Evolutionary conservation across 2,113 vertebrate species (phyloP), one percentile per base, ranked within the genome.

Genomic region (Rhizomys pruinosus): DNA sequence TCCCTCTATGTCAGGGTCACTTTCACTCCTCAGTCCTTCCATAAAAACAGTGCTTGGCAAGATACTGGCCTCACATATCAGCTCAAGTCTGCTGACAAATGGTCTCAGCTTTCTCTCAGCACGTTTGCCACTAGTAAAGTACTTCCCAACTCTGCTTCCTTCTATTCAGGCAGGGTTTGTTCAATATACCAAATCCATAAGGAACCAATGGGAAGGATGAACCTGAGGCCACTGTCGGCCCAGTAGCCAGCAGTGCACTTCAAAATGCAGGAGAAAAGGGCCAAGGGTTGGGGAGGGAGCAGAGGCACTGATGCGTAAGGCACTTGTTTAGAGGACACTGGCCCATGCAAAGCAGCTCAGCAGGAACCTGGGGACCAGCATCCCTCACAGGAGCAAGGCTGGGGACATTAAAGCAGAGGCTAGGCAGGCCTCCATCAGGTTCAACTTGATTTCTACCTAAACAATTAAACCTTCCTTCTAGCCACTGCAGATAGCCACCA

Each of bases 171-270:
- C 39, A 44, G 6, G 11, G 32, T 15, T 52, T 86, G 37, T 29
- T 23, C 19, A 1, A 22, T 5, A 23, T 0, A 3, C 6, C 39
- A 37, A 3, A 0, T 7, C 52, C 6, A 2, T 3, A 6, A 1
- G 1, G 34, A 27, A 34, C 3, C 15, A 42, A 69, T 3, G 12
- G 37, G 44, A 17, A 80, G 37, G 55, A 39, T 47, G 7, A 34
- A 9, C 59, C 5, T 0, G 15, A 2, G 66, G 66, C 39, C 57
- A 5, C 22, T 37, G 27, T 17, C 10, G 0, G 66, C 39, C 61
- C 7, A 1, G 42, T 0, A 39, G n/a, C 39, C 77, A 19, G 71
- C 22, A 66, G 57, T 25, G 29, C 52, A 6, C 34, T 20, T 8
- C 17, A 81, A 22, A 81, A 23, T 61, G 37, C 23, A 63, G n/a